Conservation (phyloP, 2,797 vertebrate species). For the Tokudaia tokunoshimensis region DNA sequence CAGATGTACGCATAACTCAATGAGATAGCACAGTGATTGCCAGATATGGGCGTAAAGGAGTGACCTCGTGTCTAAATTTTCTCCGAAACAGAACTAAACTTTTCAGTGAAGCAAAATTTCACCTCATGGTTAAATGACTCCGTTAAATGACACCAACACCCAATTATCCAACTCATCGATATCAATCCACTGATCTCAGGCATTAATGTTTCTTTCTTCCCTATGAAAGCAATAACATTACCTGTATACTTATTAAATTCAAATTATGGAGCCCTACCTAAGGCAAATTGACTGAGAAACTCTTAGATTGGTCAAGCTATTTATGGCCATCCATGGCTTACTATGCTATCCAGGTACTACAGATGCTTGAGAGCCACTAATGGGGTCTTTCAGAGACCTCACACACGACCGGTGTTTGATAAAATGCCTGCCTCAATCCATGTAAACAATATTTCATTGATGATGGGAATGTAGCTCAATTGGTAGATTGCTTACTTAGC, state of each 20-base stretch:
- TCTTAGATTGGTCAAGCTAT: too few species aligned
- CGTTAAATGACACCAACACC: neutral
- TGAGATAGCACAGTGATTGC: neutral
- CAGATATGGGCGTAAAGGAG: neutral
- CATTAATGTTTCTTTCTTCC: neutral
- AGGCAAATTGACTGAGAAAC: neutral
- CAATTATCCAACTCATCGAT: neutral
- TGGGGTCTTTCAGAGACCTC: neutral
- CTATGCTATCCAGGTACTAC: neutral
- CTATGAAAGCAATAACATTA: neutral
- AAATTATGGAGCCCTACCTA: neutral
- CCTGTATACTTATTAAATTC: neutral
- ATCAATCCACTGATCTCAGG: neutral
- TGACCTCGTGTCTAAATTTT: neutral
- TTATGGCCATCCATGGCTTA: neutral
- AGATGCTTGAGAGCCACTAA: neutral
- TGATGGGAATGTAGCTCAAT: neutral
- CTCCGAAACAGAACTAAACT: neutral
- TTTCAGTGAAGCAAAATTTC: neutral
- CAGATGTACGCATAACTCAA: neutral
- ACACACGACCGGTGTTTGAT: neutral
- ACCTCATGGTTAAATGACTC: neutral
- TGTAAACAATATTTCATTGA: neutral
- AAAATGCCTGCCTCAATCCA: neutral
- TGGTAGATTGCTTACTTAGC: neutral